These are phyloP conservation scores for Apistogramma diplotaenia DNA, from an alignment of 2,113 vertebrate species.

Conservation along the genomic window DNA sequence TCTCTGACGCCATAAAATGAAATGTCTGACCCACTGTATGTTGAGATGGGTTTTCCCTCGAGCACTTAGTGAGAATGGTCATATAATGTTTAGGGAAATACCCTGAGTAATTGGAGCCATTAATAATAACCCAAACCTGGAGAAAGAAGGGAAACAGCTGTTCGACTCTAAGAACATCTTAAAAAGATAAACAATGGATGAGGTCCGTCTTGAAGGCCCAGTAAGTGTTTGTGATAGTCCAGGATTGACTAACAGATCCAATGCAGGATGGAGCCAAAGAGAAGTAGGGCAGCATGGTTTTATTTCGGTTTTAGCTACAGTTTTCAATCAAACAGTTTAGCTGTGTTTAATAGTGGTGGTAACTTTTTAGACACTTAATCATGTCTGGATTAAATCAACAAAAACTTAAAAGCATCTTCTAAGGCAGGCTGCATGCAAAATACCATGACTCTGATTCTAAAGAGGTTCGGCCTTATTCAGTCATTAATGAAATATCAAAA, in stretches of 20 bases:
- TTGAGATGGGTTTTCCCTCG: background rate
- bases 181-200: background rate
- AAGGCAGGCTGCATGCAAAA: background rate
- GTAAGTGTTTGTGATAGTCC: background rate
- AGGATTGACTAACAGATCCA: background rate
- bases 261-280: background rate
- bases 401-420: background rate
- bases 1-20: slow-evolving; percentile 19
- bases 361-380: background rate
- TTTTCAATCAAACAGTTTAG: background rate
- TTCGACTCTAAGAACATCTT: background rate
- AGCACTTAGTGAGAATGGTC: slow-evolving; percentile 8
- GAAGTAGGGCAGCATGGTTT: background rate
- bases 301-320: background rate
- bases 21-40: slow-evolving; percentile 3
- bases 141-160: background rate
- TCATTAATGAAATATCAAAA: background rate
- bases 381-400: background rate
- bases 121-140: slow-evolving; percentile 6
- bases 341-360: background rate
- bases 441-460: background rate
- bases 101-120: slow-evolving; percentile 6
- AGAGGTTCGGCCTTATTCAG: background rate
- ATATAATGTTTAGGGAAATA: slow-evolving; percentile 19
- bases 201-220: background rate